phyloP scores from a whole-genome alignment of 2,888 invertebrate genomes.

The Margaritifera margaritifera region DNA sequence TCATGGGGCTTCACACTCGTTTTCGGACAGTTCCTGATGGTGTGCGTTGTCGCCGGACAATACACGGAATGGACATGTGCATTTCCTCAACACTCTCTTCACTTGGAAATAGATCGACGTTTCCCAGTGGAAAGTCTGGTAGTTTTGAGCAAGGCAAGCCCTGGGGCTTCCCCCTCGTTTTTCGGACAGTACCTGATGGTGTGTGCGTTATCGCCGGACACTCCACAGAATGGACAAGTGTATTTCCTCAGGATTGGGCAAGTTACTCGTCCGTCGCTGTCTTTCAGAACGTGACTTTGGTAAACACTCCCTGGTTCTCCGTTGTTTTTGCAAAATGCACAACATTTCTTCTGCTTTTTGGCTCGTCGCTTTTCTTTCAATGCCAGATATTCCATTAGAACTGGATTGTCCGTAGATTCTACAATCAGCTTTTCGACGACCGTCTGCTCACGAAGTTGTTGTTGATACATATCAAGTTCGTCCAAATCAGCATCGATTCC shows the following conservation, averaged over 20 bases:
- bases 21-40: slow-evolving; percentile 81
- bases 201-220: slow-evolving; percentile 82
- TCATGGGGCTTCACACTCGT: slow-evolving; percentile 30
- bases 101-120: slow-evolving; percentile 4
- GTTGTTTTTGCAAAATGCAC: slow-evolving; percentile 87
- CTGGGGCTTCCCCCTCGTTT: slow-evolving; percentile 26
- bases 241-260: slow-evolving; percentile 84
- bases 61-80: slow-evolving; percentile 82
- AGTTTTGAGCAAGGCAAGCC: slow-evolving; percentile 14
- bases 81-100: slow-evolving; percentile 77
- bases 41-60: slow-evolving; percentile 83
- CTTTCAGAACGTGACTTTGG: slow-evolving; percentile 80
- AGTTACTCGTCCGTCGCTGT: slow-evolving; percentile 78
- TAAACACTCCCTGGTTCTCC: slow-evolving; percentile 80
- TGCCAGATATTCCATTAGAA: slow-evolving; percentile 35
- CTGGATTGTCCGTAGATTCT: slow-evolving; percentile 22
- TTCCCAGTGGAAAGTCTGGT: slow-evolving; percentile 22
- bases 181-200: slow-evolving; percentile 83
- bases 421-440: slow-evolving; percentile 8
- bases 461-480: slow-evolving; percentile 45
- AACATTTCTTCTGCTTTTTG: slow-evolving; percentile 64
- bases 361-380: slow-evolving; percentile 34
- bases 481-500: slow-evolving; percentile 46
- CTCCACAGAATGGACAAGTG: slow-evolving; percentile 82
- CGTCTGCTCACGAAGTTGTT: slow-evolving; percentile 33